These are phyloP conservation scores for Psephotus haematonotus DNA, from an alignment of 2,113 vertebrate species.

Conservation along the genomic window DNA sequence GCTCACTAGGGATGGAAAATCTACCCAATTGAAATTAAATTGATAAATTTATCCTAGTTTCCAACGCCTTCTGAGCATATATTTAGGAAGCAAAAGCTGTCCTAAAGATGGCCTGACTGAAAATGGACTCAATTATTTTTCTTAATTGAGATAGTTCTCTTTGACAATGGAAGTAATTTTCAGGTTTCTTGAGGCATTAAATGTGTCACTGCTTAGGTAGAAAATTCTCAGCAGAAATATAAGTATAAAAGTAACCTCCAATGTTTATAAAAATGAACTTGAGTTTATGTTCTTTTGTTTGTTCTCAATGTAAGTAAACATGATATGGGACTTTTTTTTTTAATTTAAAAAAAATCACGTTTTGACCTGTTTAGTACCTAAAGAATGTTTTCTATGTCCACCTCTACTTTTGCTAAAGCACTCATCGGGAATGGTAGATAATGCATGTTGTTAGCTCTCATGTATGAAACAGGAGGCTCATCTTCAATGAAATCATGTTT, in stretches of 20 bases:
- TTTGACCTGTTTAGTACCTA: background rate
- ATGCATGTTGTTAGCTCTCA: background rate
- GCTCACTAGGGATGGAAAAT: constrained; percentile 10
- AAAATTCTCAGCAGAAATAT: background rate
- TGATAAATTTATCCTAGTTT: constrained; percentile 35
- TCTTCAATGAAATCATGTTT: background rate
- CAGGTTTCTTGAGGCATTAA: background rate
- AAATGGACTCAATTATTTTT: background rate
- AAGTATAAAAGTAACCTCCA: background rate
- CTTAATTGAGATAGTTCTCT: background rate
- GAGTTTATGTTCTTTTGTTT: background rate
- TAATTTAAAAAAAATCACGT: background rate
- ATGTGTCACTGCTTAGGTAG: background rate
- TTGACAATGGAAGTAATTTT: background rate
- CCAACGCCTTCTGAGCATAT: background rate
- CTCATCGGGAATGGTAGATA: background rate
- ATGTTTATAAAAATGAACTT: background rate
- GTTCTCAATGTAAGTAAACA: background rate
- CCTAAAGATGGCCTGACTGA: background rate
- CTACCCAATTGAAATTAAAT: background rate
- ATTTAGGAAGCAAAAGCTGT: background rate
- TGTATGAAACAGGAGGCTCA: background rate
- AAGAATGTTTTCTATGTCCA: background rate
- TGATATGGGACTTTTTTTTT: background rate
- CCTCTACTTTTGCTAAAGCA: background rate